Conservation (phyloP, 2,113 vertebrate genomes). For the Heterotis niloticus region DNA sequence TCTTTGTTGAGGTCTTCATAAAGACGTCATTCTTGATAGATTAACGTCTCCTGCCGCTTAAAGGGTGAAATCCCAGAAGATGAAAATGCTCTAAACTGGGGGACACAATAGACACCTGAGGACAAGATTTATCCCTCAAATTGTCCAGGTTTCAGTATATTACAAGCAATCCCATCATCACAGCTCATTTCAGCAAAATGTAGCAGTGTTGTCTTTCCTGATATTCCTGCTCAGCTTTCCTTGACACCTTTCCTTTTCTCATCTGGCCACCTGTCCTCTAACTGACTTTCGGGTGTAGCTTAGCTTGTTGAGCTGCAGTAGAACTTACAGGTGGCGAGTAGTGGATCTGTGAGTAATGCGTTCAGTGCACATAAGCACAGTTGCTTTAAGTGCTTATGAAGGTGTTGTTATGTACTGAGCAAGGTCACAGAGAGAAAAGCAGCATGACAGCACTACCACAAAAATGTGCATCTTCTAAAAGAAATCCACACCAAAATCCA, state of each 20-base stretch:
- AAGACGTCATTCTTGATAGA: neutral
- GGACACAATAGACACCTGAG: neutral
- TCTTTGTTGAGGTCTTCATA: neutral
- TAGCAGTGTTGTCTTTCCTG: neutral
- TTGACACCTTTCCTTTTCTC: neutral
- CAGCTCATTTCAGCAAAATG: neutral
- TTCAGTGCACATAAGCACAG: neutral
- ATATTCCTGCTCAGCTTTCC: neutral
- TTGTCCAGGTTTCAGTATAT: neutral
- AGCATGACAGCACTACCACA: no score
- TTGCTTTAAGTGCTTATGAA: no score
- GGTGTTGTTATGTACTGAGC: no score
- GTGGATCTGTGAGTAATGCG: neutral
- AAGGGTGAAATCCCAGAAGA: neutral
- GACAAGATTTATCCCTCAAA: neutral
- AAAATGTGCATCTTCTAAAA: no score
- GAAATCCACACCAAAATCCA: no score
- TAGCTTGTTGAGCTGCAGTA: neutral
- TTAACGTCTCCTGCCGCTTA: neutral
- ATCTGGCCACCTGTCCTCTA: neutral
- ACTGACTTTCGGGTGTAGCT: neutral
- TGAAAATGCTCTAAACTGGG: neutral
- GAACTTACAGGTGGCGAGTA: neutral
- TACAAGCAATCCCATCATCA: neutral
- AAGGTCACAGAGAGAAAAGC: no score